These are phyloP conservation scores for Thryonomys swinderianus DNA, from an alignment of 2,113 vertebrate genomes.

Conservation along the genomic window DNA sequence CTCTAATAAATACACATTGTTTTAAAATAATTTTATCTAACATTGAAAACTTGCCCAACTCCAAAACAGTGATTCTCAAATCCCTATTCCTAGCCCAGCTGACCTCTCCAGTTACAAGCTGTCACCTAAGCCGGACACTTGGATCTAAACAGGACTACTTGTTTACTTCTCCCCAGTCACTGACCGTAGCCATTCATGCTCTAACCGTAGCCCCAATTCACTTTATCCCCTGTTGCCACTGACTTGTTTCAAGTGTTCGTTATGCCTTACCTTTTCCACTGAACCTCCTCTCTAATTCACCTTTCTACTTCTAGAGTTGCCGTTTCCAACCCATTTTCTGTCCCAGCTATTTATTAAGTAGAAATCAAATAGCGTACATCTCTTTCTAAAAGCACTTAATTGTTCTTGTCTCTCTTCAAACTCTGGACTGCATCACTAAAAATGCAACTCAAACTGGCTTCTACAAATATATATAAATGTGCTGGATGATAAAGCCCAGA, in stretches of 20 bases:
- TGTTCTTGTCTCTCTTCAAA: not conserved
- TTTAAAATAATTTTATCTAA: not conserved
- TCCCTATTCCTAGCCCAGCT: not conserved
- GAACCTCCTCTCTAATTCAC: not conserved
- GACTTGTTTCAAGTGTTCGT: not conserved
- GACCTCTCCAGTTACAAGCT: not conserved
- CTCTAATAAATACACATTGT: not conserved
- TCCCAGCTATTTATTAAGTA: not conserved
- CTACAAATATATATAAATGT: not conserved
- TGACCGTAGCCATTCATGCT: not conserved
- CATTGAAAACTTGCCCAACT: not conserved
- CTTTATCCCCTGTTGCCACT: not conserved
- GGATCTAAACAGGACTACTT: not conserved
- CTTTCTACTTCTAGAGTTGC: not conserved
- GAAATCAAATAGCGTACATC: not conserved
- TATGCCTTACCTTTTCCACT: not conserved
- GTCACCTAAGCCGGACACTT: not conserved
- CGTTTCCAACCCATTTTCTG: not conserved
- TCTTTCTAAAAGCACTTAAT: not conserved
- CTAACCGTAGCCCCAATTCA: not conserved
- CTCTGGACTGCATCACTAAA: not conserved
- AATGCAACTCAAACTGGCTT: not conserved
- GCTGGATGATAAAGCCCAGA: not conserved
- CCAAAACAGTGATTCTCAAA: not conserved
- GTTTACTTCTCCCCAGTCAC: not conserved